A percentile compares a stretch with the other conserved stretches of the same genome.
Evolutionary conservation across 2,888 invertebrate genomes (phyloP).

Genomic region (Horisme vitalbata): DNA sequence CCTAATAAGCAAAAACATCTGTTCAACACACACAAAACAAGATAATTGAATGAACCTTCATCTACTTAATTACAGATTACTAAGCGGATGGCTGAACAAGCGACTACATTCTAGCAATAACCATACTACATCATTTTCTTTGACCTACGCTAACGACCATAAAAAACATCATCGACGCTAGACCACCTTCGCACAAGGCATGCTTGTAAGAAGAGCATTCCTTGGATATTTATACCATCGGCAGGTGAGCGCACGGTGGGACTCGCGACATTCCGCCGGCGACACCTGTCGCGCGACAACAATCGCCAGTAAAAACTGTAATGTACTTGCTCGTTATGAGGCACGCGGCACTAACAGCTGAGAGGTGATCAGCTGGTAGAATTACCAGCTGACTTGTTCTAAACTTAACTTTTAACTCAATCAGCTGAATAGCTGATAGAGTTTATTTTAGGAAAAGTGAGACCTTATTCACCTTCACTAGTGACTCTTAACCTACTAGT

Average conservation of each 20-base stretch:
- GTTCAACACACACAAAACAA: not conserved
- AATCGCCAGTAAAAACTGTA: conserved; percentile 54
- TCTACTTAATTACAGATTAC: not conserved
- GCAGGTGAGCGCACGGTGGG: conserved; percentile 42
- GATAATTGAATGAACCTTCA: not conserved
- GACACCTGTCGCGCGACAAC: conserved; percentile 46
- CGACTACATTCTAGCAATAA: not conserved
- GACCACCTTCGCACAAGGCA: conserved; percentile 19
- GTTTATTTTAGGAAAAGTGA: too few species aligned
- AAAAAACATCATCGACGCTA: conserved; percentile 13
- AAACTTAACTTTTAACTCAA: too few species aligned
- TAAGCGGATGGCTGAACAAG: conserved; percentile 5
- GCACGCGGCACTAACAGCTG: conserved; percentile 36
- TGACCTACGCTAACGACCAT: conserved; percentile 10
- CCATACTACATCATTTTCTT: conserved; percentile 6
- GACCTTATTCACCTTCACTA: too few species aligned
- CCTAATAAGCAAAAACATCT: too few species aligned
- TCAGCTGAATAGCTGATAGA: too few species aligned
- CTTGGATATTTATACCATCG: conserved; percentile 30
- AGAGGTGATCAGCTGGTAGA: not conserved
- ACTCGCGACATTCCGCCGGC: conserved; percentile 32
- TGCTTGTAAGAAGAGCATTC: conserved; percentile 19
- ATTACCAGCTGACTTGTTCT: too few species aligned
- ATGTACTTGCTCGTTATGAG: conserved; percentile 42
- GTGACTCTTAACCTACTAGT: too few species aligned